Conservation (phyloP, 2,888 invertebrate species). For the Amorpha juglandis region DNA sequence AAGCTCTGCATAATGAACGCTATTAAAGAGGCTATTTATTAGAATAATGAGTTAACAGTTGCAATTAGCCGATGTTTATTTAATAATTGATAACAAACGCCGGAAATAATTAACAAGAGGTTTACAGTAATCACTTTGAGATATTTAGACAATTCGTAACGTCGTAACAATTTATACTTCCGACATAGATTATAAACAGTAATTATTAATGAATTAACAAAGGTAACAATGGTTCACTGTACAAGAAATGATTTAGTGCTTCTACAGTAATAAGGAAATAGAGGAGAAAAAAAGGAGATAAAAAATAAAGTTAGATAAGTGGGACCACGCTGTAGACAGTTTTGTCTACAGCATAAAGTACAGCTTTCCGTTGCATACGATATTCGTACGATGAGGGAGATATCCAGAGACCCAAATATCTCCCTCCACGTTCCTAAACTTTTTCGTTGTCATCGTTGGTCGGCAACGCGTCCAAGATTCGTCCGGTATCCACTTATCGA, state of each 20-base stretch:
- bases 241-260: background rate
- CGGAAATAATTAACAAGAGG: slow-evolving; percentile 43
- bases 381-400: no score
- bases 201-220: slow-evolving; percentile 2
- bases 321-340: no score
- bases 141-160: slow-evolving; percentile 12
- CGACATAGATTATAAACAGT: background rate
- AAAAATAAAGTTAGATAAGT: no score
- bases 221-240: background rate
- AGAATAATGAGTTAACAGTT: slow-evolving; percentile 38
- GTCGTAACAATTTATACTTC: slow-evolving; percentile 3
- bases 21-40: slow-evolving; percentile 36
- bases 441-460: no score
- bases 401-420: no score
- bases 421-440: no score
- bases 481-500: no score
- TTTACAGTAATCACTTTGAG: slow-evolving; percentile 33
- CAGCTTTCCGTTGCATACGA: no score
- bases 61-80: slow-evolving; percentile 49
- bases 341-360: no score
- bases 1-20: slow-evolving; percentile 43
- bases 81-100: slow-evolving; percentile 46
- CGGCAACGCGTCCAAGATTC: no score
- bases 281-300: no score
- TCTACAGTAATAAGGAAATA: background rate